phyloP scores from a whole-genome alignment of 2,888 invertebrate species.

The Cyclophora albipunctata region DNA sequence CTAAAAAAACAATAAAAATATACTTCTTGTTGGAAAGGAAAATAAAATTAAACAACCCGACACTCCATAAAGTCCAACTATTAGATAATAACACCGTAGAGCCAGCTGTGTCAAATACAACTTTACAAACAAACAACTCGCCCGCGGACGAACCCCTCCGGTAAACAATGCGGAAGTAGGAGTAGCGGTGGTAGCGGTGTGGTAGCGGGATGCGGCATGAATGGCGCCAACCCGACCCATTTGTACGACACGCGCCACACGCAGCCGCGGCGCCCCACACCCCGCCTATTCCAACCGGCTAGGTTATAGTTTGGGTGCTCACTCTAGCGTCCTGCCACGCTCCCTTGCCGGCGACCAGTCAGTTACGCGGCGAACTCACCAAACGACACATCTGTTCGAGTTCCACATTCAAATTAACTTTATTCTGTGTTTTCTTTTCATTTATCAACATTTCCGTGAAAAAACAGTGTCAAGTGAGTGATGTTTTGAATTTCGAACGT shows the following conservation, averaged over 20 bases:
- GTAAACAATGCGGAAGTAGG: conserved; percentile 49
- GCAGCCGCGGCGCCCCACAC: conserved; percentile 35
- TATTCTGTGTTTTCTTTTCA: conserved; percentile 5
- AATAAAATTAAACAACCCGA: too few species aligned
- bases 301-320: conserved; percentile 64
- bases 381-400: conserved; percentile 44
- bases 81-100: too few species aligned
- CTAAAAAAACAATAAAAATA: too few species aligned
- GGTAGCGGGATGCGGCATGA: conserved; percentile 38
- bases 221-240: conserved; percentile 54
- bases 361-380: conserved; percentile 59
- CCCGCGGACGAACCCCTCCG: conserved; percentile 7
- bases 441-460: not conserved
- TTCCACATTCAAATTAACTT: conserved; percentile 17
- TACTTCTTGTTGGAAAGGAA: too few species aligned
- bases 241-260: conserved; percentile 39
- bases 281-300: conserved; percentile 60
- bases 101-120: too few species aligned
- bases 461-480: too few species aligned
- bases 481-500: conserved; percentile 17
- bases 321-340: conserved; percentile 48
- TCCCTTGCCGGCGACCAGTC: conserved; percentile 35
- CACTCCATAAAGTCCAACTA: too few species aligned
- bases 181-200: conserved; percentile 2
- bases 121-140: too few species aligned